Evolutionary conservation across 2,113 vertebrate species (phyloP), one percentile per base, ranked within the genome.

Genomic region (Tetraodon nigroviridis): DNA sequence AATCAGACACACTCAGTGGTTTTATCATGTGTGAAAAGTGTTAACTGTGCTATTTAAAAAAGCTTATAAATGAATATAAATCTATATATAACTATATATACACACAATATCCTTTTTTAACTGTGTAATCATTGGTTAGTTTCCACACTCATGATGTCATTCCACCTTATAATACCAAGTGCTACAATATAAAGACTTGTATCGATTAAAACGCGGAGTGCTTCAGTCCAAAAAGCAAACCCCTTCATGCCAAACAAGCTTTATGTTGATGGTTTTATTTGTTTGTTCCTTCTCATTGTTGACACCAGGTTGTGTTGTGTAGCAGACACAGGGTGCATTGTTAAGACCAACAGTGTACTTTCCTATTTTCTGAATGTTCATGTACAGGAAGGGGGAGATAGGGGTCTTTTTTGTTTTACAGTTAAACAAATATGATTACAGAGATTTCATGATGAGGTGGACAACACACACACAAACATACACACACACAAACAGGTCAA

Each of bases 21-120:
- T 98, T 92, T 96, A 94, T 94, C 94, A 95, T 94, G 93, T 97
- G 94, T 98, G 93, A 91, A 93, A 96, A 94, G 95, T 98, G 95
- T 98, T 97, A 96, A 94, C 93, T 96, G 95, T 98, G 95, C 94
- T 96, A 93, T 95, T 96, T 97, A 92, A 94, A 95, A 94, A 95
- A 95, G 90, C 92, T 93, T 95, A 92, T 94, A 94, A 95, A 95
- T 95, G 93, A 96, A 94, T 94, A 95, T 94, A 94, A 93, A 93
- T 94, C 93, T 92, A 83, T 89, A 89, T 89, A 88, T 73, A 81
- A 37, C 73, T 69, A 62, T 70, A 69, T 73, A 81, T 90, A 83
- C 87, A 86, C 76, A 79, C 16, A 57, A 92, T 91, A 92, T 92
- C 90, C 90, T 92, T 93, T 93, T 94, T 91, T 90, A 84, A 93